A percentile compares a stretch with the other conserved stretches of the same genome.
Evolutionary conservation across 2,113 vertebrate species (phyloP).

Genomic region (Romanogobio albipinnatus): DNA sequence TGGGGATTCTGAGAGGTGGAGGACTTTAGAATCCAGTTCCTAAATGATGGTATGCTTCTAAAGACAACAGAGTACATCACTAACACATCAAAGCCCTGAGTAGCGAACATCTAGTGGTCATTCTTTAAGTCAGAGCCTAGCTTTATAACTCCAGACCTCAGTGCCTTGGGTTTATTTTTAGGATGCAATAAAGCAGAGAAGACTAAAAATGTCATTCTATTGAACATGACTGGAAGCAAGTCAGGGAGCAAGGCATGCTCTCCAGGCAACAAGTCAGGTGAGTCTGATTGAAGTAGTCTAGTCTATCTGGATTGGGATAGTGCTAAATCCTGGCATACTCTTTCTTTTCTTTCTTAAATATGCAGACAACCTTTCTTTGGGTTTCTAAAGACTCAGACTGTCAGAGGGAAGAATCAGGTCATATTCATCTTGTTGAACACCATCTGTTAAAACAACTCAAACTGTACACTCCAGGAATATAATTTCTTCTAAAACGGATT

Average conservation of each 20-base stretch:
- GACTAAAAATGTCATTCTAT: conserved; percentile 50
- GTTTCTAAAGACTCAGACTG: conserved; percentile 33
- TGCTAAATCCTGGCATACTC: conserved; percentile 32
- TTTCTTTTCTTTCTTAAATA: conserved; percentile 12
- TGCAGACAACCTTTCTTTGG: neutral
- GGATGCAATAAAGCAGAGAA: conserved; percentile 44
- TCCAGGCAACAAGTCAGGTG: conserved; percentile 16
- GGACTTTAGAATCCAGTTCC: neutral
- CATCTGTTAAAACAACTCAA: conserved; percentile 31
- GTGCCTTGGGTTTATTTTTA: conserved; percentile 56
- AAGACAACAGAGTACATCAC: neutral
- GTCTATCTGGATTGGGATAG: conserved; percentile 42
- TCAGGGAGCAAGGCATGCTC: conserved; percentile 1
- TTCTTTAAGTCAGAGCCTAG: neutral
- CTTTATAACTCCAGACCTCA: conserved; percentile 32
- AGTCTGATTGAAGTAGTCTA: conserved; percentile 82
- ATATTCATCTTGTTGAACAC: conserved; percentile 1
- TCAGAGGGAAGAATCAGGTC: conserved; percentile 26
- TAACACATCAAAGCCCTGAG: neutral
- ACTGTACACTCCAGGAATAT: neutral
- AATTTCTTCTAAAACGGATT: neutral
- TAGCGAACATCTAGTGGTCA: neutral
- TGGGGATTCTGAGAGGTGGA: neutral
- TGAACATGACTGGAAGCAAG: conserved; percentile 38
- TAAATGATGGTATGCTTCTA: neutral